Evolutionary conservation across 2,113 vertebrate genomes (phyloP).

Genomic region (Pollachius pollachius): DNA sequence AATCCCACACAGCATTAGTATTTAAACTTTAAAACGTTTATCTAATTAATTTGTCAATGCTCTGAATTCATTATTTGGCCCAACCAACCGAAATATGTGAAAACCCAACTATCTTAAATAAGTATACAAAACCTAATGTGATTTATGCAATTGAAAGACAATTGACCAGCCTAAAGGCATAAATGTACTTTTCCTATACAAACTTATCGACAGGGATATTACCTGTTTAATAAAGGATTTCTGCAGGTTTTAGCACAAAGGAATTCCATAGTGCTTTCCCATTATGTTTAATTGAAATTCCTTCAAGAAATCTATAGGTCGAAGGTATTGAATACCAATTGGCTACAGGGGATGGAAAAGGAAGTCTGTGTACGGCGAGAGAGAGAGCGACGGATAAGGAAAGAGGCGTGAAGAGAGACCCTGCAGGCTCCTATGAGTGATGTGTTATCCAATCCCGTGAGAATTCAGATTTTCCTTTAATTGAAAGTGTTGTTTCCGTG

Average conservation of each 20-base stretch:
- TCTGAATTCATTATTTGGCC: background rate
- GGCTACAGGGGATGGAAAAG: constrained; percentile 47
- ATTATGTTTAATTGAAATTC: constrained; percentile 52
- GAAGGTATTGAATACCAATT: constrained; percentile 41
- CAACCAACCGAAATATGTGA: background rate
- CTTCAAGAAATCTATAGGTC: constrained; percentile 41
- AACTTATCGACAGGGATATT: background rate
- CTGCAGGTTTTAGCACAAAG: background rate
- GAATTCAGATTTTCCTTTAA: constrained; percentile 65
- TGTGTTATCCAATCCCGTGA: constrained; percentile 46
- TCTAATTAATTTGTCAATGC: too few relatives aligned
- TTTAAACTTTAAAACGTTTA: too few relatives aligned
- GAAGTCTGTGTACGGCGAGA: constrained; percentile 56
- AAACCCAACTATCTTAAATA: background rate
- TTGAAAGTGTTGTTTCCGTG: constrained; percentile 62
- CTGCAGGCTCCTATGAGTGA: constrained; percentile 18
- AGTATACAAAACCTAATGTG: background rate
- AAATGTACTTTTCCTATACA: background rate
- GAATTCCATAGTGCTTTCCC: constrained; percentile 29
- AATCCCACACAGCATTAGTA: too few relatives aligned
- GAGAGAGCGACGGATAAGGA: constrained; percentile 55
- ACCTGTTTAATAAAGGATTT: too few relatives aligned
- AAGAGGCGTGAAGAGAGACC: constrained; percentile 28
- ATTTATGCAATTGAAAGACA: background rate
- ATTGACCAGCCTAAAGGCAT: background rate